phyloP scores from a whole-genome alignment of 2,113 vertebrate species.

The Tylochromis polylepis region DNA sequence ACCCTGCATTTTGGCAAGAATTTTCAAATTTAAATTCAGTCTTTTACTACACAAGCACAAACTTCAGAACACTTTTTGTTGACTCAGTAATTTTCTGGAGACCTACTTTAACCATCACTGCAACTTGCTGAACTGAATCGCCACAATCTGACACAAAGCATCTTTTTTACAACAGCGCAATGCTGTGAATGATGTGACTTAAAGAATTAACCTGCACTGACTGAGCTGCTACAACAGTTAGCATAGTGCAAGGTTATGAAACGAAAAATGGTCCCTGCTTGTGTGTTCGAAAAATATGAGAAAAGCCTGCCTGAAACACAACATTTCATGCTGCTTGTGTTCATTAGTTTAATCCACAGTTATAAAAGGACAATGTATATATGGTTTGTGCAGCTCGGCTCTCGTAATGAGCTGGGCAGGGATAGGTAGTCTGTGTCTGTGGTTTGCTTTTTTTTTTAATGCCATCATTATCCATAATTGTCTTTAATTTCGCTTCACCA shows the following conservation, averaged over 20 bases:
- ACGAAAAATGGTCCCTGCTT: background rate
- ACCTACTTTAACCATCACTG: background rate
- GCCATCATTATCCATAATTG: slow-evolving; percentile 56
- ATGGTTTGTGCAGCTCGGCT: background rate
- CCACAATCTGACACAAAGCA: background rate
- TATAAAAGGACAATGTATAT: background rate
- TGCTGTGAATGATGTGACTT: too few relatives aligned
- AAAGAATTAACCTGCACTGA: background rate
- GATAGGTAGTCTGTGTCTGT: background rate
- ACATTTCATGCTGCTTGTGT: background rate
- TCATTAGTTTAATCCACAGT: background rate
- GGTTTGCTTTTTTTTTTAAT: background rate
- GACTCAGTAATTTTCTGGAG: background rate
- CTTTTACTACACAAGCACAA: background rate
- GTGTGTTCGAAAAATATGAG: background rate
- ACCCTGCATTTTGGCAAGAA: background rate
- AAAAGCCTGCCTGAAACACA: background rate
- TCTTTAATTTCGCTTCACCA: slow-evolving; percentile 53
- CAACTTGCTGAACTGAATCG: background rate
- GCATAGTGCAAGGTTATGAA: background rate
- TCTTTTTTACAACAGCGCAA: background rate
- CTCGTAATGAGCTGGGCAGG: background rate
- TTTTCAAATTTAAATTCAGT: background rate
- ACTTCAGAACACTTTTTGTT: background rate
- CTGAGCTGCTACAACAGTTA: background rate